Evolutionary conservation across 1,140 invertebrate genomes (phyloP).

Genomic region (Caenorhabditis latens): DNA sequence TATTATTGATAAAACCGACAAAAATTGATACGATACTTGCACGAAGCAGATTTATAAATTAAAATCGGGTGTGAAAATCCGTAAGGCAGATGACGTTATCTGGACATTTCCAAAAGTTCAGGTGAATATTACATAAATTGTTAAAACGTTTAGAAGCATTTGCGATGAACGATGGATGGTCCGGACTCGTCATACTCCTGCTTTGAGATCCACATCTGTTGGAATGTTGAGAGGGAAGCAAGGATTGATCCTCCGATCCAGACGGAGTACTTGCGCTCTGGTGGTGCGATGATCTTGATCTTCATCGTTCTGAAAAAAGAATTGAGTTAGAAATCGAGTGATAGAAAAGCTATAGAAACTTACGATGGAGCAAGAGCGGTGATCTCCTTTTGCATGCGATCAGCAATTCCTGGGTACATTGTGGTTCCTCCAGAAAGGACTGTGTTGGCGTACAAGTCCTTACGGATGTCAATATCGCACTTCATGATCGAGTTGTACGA

Average conservation of each 20-base stretch:
- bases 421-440: slow-evolving; percentile 80
- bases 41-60: slow-evolving; percentile 45
- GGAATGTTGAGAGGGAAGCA: slow-evolving; percentile 82
- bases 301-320: slow-evolving; percentile 80
- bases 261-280: slow-evolving; percentile 81
- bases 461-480: slow-evolving; percentile 78
- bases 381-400: slow-evolving; percentile 80
- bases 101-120: slow-evolving; percentile 52
- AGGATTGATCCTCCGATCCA: slow-evolving; percentile 82
- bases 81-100: slow-evolving; percentile 55
- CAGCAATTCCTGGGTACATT: slow-evolving; percentile 80
- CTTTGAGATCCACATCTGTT: slow-evolving; percentile 85
- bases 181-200: slow-evolving; percentile 89
- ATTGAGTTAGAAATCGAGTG: neutral
- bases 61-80: slow-evolving; percentile 54
- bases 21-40: neutral
- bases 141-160: slow-evolving; percentile 75
- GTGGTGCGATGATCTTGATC: slow-evolving; percentile 82
- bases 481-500: slow-evolving; percentile 79
- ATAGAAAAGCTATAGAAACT: slow-evolving; percentile 23
- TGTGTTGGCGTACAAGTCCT: slow-evolving; percentile 79
- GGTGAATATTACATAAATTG: slow-evolving; percentile 55
- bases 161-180: slow-evolving; percentile 81
- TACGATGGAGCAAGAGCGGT: slow-evolving; percentile 79
- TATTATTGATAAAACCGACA: slow-evolving; percentile 6